Conservation (phyloP, 1,140 invertebrate genomes). For the Drosophila arawakana region DNA sequence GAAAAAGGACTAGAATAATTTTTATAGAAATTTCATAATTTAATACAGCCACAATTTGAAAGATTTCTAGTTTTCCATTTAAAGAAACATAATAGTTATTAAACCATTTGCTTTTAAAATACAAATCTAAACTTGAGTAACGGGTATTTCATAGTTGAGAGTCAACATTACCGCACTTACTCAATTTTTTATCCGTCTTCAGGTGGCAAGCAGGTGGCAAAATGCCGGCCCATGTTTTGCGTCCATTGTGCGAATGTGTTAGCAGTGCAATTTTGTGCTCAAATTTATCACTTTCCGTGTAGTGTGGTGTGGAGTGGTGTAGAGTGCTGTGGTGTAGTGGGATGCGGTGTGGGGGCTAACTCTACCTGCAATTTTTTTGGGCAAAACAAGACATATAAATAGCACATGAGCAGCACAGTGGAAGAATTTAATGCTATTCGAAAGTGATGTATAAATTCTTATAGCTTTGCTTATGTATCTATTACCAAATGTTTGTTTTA, state of each 20-base stretch:
- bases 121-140: too few relatives aligned
- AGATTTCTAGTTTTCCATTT: too few relatives aligned
- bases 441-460: background rate
- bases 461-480: background rate
- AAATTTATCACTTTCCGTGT: slow-evolving; percentile 44
- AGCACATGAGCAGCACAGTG: slow-evolving; percentile 14
- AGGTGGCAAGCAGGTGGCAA: slow-evolving; percentile 22
- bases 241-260: slow-evolving; percentile 42
- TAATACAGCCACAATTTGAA: too few relatives aligned
- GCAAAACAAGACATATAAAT: slow-evolving; percentile 28
- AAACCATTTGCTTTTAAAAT: too few relatives aligned
- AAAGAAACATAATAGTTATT: too few relatives aligned
- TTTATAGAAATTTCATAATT: too few relatives aligned
- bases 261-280: slow-evolving; percentile 36
- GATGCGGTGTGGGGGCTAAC: background rate
- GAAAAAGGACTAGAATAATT: too few relatives aligned
- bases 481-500: slow-evolving; percentile 1
- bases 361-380: slow-evolving; percentile 7
- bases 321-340: background rate
- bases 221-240: background rate
- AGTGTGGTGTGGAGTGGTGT: background rate
- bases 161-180: too few relatives aligned
- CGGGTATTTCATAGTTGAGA: too few relatives aligned
- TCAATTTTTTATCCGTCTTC: slow-evolving; percentile 22
- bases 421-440: slow-evolving; percentile 13